These are phyloP conservation scores for Cancer borealis DNA, from an alignment of 2,888 invertebrate genomes.

Conservation along the genomic window DNA sequence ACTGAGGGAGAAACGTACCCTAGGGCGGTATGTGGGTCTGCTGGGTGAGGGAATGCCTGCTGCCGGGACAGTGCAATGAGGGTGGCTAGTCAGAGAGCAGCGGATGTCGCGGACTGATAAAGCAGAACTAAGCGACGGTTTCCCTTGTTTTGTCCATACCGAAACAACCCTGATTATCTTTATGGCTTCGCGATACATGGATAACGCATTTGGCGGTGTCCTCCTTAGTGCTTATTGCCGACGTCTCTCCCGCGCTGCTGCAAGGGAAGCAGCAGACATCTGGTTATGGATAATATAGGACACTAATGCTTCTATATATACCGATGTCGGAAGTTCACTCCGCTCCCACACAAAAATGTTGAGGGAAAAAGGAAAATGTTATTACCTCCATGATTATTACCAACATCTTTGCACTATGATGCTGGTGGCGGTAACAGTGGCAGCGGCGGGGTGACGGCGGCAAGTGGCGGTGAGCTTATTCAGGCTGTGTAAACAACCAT, in stretches of 20 bases:
- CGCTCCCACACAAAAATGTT: not conserved
- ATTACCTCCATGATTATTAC: conserved; percentile 24
- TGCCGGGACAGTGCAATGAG: not conserved
- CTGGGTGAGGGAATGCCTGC: conserved; percentile 6
- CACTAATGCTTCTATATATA: not conserved
- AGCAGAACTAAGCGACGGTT: conserved; percentile 9
- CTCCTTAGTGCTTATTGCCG: not conserved
- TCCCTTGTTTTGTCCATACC: conserved; percentile 52
- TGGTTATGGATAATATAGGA: conserved; percentile 13
- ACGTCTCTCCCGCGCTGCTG: not conserved
- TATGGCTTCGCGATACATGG: conserved; percentile 58
- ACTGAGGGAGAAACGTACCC: not conserved
- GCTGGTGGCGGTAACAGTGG: not conserved
- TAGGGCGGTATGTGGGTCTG: not conserved
- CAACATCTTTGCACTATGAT: not conserved
- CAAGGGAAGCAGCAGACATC: conserved; percentile 30
- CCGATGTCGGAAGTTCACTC: conserved; percentile 2
- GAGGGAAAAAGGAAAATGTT: not conserved
- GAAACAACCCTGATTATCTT: conserved; percentile 57
- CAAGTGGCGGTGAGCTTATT: conserved; percentile 57
- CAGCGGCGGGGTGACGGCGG: not conserved
- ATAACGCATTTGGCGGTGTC: conserved; percentile 60
- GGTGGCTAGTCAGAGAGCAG: not conserved
- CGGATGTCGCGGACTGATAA: conserved; percentile 59
- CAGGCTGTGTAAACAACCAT: conserved; percentile 54